phyloP scores from a whole-genome alignment of 30 jellyfish, hydroid and myxozoan species.

The Hydra vulgaris region DNA sequence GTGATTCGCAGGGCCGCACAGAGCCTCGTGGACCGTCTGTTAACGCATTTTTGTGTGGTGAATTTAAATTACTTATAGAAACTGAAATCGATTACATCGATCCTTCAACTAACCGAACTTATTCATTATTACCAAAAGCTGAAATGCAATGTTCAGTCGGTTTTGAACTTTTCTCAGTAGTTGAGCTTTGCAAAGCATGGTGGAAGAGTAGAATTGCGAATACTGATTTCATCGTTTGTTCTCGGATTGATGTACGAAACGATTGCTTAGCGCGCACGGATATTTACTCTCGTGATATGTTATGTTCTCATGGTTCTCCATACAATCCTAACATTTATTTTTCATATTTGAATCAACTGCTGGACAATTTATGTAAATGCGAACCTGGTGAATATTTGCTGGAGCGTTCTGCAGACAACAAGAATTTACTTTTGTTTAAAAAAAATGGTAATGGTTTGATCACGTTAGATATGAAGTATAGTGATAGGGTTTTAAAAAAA shows the following conservation, averaged over 20 bases:
- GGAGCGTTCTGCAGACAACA: not conserved
- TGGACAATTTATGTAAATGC: not conserved
- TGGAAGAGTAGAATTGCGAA: not conserved
- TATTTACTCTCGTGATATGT: not conserved
- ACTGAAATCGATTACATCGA: not conserved
- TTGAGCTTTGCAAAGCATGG: not conserved
- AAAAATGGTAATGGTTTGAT: not conserved
- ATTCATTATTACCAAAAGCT: not conserved
- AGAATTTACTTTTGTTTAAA: not conserved
- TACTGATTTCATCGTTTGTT: not conserved
- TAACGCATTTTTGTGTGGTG: not conserved
- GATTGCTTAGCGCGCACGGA: not conserved
- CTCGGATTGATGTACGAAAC: not conserved
- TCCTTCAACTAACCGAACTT: not conserved
- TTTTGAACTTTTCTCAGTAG: not conserved
- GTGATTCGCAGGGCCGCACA: not conserved
- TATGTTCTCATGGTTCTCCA: not conserved
- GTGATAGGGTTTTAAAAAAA: not conserved
- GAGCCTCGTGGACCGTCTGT: not conserved
- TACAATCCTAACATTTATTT: not conserved
- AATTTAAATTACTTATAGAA: not conserved
- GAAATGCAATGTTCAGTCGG: not conserved
- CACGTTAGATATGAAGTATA: not conserved
- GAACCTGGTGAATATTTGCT: not conserved
- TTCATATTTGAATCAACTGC: not conserved